phyloP scores from a whole-genome alignment of 2,113 vertebrate genomes.

The Acrocephalus kingi region DNA sequence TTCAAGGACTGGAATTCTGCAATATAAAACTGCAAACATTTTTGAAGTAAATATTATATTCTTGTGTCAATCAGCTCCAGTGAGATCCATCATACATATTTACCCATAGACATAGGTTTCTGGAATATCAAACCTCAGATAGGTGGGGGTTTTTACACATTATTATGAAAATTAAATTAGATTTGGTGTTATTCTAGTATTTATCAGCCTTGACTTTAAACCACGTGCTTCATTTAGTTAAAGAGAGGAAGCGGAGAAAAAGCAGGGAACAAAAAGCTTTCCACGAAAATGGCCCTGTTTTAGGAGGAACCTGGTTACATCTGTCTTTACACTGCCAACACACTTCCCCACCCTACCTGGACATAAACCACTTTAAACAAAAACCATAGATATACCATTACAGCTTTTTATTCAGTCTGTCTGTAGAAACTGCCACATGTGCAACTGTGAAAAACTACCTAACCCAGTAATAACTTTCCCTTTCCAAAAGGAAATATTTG shows the following conservation, averaged over 20 bases:
- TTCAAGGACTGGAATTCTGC: not conserved
- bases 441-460: not conserved
- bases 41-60: not conserved
- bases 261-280: not conserved
- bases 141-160: rapidly evolving
- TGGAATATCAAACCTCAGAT: not conserved
- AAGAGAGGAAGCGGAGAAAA: not conserved
- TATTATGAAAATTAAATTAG: not conserved
- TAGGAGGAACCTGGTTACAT: not conserved
- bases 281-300: not conserved
- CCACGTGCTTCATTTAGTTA: not conserved
- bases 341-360: not conserved
- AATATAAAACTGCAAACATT: not conserved
- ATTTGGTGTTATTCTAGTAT: not conserved
- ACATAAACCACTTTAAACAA: not conserved
- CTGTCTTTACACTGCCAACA: not conserved
- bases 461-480: not conserved
- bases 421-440: conserved; percentile 43
- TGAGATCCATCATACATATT: not conserved
- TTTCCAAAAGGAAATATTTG: conserved; percentile 52
- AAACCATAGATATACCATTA: not conserved
- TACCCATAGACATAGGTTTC: not conserved
- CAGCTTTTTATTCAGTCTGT: not conserved
- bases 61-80: not conserved
- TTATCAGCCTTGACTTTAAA: not conserved